These are phyloP conservation scores for Melanotaenia nigrans DNA, from an alignment of 2,797 vertebrate species.

Conservation along the genomic window DNA sequence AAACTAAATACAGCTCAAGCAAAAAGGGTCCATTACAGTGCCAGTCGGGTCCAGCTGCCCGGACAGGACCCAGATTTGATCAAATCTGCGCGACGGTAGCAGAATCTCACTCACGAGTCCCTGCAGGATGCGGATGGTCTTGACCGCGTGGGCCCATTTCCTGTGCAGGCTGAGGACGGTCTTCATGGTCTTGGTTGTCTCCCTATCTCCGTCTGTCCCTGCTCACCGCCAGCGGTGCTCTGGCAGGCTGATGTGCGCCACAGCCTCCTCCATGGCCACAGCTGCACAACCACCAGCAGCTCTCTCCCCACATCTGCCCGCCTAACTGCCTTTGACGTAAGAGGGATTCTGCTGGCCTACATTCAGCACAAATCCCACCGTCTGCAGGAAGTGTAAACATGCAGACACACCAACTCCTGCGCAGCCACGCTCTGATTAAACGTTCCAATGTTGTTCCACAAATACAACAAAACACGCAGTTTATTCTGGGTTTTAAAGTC, in stretches of 20 bases:
- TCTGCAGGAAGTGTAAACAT: constrained; percentile 74
- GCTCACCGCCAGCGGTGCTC: constrained; percentile 67
- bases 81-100: constrained; percentile 13
- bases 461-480: constrained; percentile 2
- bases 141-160: constrained; percentile 90
- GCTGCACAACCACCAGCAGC: constrained; percentile 78
- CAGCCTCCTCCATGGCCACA: constrained; percentile 75
- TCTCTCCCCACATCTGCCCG: constrained; percentile 81
- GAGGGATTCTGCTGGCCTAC: constrained; percentile 94
- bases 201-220: constrained; percentile 47
- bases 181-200: constrained; percentile 81
- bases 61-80: constrained; percentile 14
- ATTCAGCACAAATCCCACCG: constrained; percentile 91
- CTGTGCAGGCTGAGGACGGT: constrained; percentile 87
- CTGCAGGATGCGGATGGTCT: constrained; percentile 90
- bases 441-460: constrained; percentile 5
- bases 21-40: background rate
- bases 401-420: constrained; percentile 54
- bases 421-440: constrained; percentile 45
- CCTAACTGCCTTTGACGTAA: constrained; percentile 87
- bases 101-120: constrained; percentile 86
- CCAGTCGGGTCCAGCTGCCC: constrained; percentile 9
- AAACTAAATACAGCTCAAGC: constrained; percentile 1
- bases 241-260: constrained; percentile 65
- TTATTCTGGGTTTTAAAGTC: background rate